Percentiles rank a stretch among this genome's conserved stretches.
Evolutionary conservation across 2,113 vertebrate genomes (phyloP).

Genomic region (Eubucco bourcierii): DNA sequence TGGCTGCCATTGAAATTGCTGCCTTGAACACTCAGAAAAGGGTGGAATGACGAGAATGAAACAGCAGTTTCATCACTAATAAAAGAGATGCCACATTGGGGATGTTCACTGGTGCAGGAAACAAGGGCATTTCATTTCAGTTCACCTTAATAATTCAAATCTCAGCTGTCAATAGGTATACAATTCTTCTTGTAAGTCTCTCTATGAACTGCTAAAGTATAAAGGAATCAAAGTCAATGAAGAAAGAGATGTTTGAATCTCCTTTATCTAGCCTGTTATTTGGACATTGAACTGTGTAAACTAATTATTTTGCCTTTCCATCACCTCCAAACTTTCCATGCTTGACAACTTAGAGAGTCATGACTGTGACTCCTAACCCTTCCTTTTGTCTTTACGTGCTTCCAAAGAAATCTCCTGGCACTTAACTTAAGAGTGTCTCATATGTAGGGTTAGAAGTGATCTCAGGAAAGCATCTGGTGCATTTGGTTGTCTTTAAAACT

Average conservation of each 20-base stretch:
- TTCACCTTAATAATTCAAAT: constrained; percentile 33
- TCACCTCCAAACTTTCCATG: neutral
- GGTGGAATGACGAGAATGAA: constrained; percentile 1
- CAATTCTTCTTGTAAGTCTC: neutral
- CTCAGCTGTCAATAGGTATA: constrained; percentile 41
- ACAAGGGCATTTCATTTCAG: constrained; percentile 45
- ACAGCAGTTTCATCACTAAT: constrained; percentile 10
- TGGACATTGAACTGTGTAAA: neutral
- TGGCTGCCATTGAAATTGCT: constrained; percentile 5
- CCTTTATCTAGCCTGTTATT: neutral
- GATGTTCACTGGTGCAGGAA: constrained; percentile 51
- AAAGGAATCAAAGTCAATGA: constrained; percentile 5
- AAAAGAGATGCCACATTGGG: constrained; percentile 21
- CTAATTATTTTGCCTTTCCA: constrained; percentile 7
- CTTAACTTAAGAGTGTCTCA: rapidly evolving
- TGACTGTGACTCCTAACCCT: neutral
- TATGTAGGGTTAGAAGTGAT: rapidly evolving
- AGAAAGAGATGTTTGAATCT: neutral
- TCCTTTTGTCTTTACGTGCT: rapidly evolving
- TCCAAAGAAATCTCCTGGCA: neutral
- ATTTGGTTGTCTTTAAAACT: neutral
- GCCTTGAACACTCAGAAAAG: neutral
- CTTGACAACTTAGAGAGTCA: neutral
- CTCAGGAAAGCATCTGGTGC: neutral
- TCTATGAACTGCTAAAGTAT: neutral